Conservation (phyloP, 2,113 vertebrate genomes). For the Melanerpes aurifrons region DNA sequence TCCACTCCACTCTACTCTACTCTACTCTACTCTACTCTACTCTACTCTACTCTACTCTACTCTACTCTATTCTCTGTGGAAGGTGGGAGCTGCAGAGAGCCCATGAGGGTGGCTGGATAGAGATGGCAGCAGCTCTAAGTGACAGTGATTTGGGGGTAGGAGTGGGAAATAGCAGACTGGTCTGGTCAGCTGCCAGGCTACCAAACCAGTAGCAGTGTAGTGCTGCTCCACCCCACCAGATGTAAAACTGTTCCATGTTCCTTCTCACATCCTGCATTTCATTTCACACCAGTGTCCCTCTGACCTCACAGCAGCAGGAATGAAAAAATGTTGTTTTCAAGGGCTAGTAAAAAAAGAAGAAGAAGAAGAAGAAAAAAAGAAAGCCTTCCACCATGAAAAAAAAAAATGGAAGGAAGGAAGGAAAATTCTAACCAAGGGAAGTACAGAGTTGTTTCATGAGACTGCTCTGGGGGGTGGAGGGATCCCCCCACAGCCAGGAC, state of each 20-base stretch:
- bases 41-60: no score
- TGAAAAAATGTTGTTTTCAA: background rate
- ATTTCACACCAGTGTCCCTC: background rate
- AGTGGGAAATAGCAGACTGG: background rate
- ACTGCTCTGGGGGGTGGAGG: background rate
- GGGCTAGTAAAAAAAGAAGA: background rate
- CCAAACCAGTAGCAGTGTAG: background rate
- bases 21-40: no score
- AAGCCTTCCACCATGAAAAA: background rate
- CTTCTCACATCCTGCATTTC: background rate
- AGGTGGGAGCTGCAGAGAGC: background rate
- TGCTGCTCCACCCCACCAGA: background rate
- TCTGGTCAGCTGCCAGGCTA: background rate
- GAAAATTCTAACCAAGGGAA: background rate
- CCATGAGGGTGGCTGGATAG: rapidly evolving
- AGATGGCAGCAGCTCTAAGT: background rate
- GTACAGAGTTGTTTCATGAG: background rate
- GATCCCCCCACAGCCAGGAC: background rate
- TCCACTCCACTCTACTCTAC: no score
- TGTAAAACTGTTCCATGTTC: background rate
- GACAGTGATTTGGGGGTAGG: background rate
- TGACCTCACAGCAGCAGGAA: background rate
- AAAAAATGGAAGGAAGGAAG: background rate
- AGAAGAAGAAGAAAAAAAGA: no score
- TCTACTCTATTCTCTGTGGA: background rate